These are phyloP conservation scores for Temnothorax longispinosus DNA, from an alignment of 1,140 invertebrate species.

Conservation along the genomic window DNA sequence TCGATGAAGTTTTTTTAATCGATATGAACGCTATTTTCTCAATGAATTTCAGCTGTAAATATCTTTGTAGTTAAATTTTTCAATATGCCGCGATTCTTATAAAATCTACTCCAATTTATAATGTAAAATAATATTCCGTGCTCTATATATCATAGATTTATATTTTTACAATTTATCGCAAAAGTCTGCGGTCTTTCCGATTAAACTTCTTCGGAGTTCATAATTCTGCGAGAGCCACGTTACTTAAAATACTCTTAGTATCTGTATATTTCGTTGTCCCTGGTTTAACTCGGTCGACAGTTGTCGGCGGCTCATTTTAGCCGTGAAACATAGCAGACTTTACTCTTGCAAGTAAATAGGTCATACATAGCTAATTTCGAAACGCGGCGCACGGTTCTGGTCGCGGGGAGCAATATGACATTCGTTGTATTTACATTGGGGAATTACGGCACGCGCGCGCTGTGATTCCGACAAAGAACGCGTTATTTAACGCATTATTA, in stretches of 20 bases:
- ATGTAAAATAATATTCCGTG: not conserved
- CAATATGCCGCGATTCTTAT: not conserved
- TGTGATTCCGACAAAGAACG: constrained; percentile 43
- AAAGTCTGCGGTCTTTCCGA: not conserved
- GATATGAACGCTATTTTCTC: not conserved
- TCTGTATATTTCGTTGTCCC: not conserved
- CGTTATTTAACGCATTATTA: constrained; percentile 59
- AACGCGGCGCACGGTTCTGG: constrained; percentile 12
- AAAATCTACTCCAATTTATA: not conserved
- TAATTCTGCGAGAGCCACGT: not conserved
- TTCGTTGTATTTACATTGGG: constrained; percentile 53
- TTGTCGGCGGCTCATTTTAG: constrained; percentile 28
- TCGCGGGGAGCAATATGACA: constrained; percentile 38
- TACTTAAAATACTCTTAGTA: constrained; percentile 19
- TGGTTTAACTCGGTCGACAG: constrained; percentile 29
- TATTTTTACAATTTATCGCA: not conserved
- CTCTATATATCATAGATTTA: not conserved
- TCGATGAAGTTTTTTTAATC: not conserved
- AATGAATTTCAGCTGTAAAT: not conserved
- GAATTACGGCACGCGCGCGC: constrained; percentile 28
- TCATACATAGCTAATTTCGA: constrained; percentile 64
- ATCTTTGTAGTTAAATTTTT: not conserved
- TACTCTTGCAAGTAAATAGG: constrained; percentile 63
- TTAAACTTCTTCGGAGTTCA: not conserved
- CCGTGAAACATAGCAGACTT: constrained; percentile 50